Evolutionary conservation across 1,140 invertebrate species (phyloP).

Genomic region (Cydia strobilella): DNA sequence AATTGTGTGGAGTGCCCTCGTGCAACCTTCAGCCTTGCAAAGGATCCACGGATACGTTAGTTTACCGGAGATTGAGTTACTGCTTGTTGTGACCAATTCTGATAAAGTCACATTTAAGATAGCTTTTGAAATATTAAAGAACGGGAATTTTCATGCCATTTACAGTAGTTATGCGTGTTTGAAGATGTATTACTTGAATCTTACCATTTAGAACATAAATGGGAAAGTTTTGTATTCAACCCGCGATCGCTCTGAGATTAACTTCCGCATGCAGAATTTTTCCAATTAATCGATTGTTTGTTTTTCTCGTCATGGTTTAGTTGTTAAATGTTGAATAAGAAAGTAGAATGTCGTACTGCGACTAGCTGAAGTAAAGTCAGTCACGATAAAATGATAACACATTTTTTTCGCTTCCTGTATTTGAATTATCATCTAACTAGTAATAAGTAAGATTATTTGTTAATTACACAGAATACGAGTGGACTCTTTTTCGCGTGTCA

Average conservation of each 20-base stretch:
- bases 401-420: no score
- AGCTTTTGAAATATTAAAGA: background rate
- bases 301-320: no score
- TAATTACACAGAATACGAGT: background rate
- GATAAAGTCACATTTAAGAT: background rate
- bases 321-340: no score
- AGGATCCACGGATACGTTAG: slow-evolving; percentile 43
- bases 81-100: slow-evolving; percentile 16
- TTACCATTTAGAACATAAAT: background rate
- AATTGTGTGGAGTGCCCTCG: slow-evolving; percentile 41
- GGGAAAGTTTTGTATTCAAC: background rate
- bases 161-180: background rate
- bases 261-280: background rate
- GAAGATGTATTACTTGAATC: background rate
- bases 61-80: slow-evolving; percentile 64
- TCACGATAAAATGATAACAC: no score
- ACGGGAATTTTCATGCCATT: background rate
- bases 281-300: no score
- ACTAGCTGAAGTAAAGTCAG: no score
- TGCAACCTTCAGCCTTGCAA: slow-evolving; percentile 36
- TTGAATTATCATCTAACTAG: no score
- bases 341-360: no score
- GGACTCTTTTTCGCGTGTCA: background rate
- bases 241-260: background rate
- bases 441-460: no score